Base-by-base conservation (phyloP, 2,797 vertebrate species). In the Taenioides sp. region DNA sequence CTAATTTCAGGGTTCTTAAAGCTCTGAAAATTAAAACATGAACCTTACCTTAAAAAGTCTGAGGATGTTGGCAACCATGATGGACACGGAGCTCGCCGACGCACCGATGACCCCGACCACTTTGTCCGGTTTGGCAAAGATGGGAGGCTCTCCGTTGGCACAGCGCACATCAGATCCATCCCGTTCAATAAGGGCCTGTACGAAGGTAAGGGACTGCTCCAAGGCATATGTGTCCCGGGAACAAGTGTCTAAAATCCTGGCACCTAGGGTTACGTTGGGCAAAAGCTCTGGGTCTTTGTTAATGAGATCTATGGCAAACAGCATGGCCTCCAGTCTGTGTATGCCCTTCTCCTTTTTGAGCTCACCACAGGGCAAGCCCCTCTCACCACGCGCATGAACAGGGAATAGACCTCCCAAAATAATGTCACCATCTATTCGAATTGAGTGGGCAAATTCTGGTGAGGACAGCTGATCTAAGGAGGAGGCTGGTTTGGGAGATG, bases 271-370 rank as follows among this genome's bases (percentile, higher is more conserved):
- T 50, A 91, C 80, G 85, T 89, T 94, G 87, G 96, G 90, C 72
- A 99, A 95, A 78, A 99, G 94, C 72, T 98, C 97, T 0, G 96
- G 95, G 89, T 99, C 97, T 80, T 98, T 98, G 89, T 99, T 99
- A 82, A 99, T 97, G 82, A 98, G 96, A 86, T 99, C 97, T 0
- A 99, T 95, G 86, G 97, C 97, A 78, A 97, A 98, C 79, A 99
- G 92, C 97, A 99, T 99, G 81, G 97, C 97, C 91, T 99, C 97
- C 34, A 99, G 91, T 40, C 97, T 93, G 78, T 99, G 97, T 90
- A 99, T 98, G 57, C 97, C 97, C 70, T 99, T 99, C 81, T 99
- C 97, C 79, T 98, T 99, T 91, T 99, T 99, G 79, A 99, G 92
- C 80, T 98, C 97, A 0, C 93, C 93, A 2, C 93, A 94, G 50